Percentiles rank a stretch among this genome's conserved stretches.
phyloP scores from a whole-genome alignment of 2,888 invertebrate species.

The Diloba caeruleocephala region DNA sequence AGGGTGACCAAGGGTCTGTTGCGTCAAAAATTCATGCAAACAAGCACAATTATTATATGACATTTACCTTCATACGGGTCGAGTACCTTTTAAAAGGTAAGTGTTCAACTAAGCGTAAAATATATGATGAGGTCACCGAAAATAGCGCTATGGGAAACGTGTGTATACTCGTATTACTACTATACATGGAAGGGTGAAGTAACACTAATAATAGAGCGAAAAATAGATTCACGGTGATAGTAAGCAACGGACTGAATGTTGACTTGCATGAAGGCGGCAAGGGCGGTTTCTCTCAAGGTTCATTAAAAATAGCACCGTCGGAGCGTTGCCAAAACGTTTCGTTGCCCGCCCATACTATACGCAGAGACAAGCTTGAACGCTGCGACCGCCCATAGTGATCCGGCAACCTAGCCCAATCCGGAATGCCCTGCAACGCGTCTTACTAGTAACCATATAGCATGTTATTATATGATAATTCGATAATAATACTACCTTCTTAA shows the following conservation, averaged over 20 bases:
- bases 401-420: slow-evolving; percentile 74
- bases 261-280: slow-evolving; percentile 76
- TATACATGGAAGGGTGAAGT: slow-evolving; percentile 66
- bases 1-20: too few species aligned
- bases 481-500: too few species aligned
- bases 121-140: slow-evolving; percentile 74
- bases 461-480: too few species aligned
- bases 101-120: slow-evolving; percentile 68
- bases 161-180: slow-evolving; percentile 49
- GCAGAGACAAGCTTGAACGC: slow-evolving; percentile 61
- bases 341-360: slow-evolving; percentile 81
- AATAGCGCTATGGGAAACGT: slow-evolving; percentile 70
- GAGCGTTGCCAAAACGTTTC: slow-evolving; percentile 84
- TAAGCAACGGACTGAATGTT: slow-evolving; percentile 64
- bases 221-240: slow-evolving; percentile 62
- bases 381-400: slow-evolving; percentile 64
- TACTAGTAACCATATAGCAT: slow-evolving; percentile 28
- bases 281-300: slow-evolving; percentile 88
- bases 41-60: slow-evolving; percentile 41
- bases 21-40: slow-evolving; percentile 8
- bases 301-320: slow-evolving; percentile 84
- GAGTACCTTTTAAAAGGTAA: slow-evolving; percentile 68
- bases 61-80: slow-evolving; percentile 72
- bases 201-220: slow-evolving; percentile 64
- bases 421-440: slow-evolving; percentile 55